Conservation (phyloP, 2,113 vertebrate species). For the Microtus richardsoni region DNA sequence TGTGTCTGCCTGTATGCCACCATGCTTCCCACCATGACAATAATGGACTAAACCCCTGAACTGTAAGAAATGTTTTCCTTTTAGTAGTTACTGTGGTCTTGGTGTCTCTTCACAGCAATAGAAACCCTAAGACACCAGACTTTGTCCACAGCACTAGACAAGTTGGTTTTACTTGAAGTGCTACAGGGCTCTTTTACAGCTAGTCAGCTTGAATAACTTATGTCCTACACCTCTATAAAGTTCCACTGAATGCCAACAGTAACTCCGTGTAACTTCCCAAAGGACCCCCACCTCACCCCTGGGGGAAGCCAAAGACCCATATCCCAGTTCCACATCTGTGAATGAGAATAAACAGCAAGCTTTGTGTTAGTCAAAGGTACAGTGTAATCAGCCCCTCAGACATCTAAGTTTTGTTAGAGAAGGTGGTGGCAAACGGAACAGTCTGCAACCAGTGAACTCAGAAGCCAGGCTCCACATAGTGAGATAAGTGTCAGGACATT, state of each 20-base stretch:
- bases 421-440: not conserved
- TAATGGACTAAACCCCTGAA: not conserved
- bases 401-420: not conserved
- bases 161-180: not conserved
- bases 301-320: not conserved
- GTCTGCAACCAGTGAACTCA: not conserved
- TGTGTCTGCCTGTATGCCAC: not conserved
- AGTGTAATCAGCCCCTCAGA: not conserved
- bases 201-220: not conserved
- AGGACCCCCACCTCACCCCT: not conserved
- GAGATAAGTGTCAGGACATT: slow-evolving; percentile 37
- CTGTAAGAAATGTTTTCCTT: not conserved
- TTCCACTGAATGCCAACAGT: not conserved
- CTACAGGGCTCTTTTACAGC: not conserved
- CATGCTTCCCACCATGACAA: not conserved
- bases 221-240: not conserved
- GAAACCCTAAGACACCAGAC: not conserved
- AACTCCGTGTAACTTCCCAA: not conserved
- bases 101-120: not conserved
- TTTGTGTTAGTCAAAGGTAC: not conserved
- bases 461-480: not conserved
- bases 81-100: not conserved
- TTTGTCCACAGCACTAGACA: not conserved
- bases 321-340: not conserved
- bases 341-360: fast-evolving